Evolutionary conservation across 2,113 vertebrate species (phyloP).

Genomic region (Prionailurus bengalensis): DNA sequence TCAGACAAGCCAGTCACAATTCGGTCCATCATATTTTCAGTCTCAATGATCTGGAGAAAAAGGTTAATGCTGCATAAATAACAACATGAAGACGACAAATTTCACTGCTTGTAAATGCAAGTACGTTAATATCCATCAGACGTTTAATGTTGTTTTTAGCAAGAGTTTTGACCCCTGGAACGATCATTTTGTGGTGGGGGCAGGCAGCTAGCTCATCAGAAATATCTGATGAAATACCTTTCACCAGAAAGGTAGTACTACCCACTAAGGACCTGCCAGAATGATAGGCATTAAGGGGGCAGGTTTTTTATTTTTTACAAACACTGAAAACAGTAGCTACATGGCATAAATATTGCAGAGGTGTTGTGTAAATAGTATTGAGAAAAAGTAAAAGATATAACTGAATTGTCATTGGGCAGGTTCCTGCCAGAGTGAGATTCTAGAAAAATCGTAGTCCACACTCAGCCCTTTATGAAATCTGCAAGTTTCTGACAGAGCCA

Average conservation of each 20-base stretch:
- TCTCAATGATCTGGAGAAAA: slow-evolving; percentile 96
- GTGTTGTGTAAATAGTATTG: background rate
- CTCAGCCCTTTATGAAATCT: background rate
- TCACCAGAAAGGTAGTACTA: background rate
- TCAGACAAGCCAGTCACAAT: slow-evolving; percentile 99
- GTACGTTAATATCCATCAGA: slow-evolving; percentile 57
- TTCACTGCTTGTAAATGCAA: slow-evolving; percentile 71
- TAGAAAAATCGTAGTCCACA: background rate
- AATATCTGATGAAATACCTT: background rate
- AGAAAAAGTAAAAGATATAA: background rate
- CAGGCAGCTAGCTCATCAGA: slow-evolving; percentile 49
- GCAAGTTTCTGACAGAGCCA: slow-evolving; percentile 17
- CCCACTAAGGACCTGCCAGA: slow-evolving; percentile 5
- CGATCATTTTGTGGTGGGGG: slow-evolving; percentile 4
- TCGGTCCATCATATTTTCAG: slow-evolving; percentile 99
- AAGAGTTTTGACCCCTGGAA: slow-evolving; percentile 43
- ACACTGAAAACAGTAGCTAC: slow-evolving; percentile 53
- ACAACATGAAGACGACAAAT: slow-evolving; percentile 63
- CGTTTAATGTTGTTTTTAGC: slow-evolving; percentile 55
- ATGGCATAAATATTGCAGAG: background rate
- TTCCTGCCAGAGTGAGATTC: background rate
- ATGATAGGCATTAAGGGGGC: background rate
- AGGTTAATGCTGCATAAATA: slow-evolving; percentile 77
- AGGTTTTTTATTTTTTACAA: slow-evolving; percentile 33
- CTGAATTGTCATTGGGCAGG: background rate